Conservation (phyloP, 2,888 invertebrate genomes). For the Agriopis leucophaearia region DNA sequence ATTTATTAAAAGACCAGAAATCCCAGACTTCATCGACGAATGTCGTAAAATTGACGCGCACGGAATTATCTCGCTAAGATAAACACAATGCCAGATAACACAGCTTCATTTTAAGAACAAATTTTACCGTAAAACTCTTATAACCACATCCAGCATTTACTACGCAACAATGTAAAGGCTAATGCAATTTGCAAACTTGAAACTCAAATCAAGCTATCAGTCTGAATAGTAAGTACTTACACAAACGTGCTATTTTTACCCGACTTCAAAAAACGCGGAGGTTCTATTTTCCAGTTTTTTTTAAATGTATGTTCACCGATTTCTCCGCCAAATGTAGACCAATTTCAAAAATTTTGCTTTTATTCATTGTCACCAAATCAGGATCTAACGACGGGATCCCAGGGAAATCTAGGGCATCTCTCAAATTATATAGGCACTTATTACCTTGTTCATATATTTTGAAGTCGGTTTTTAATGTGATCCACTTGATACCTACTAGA, state of each 20-base stretch:
- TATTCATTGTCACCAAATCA: too few species aligned
- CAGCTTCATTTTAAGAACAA: slow-evolving; percentile 30
- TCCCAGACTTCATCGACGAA: slow-evolving; percentile 41
- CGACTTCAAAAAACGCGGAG: too few species aligned
- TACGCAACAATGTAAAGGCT: slow-evolving; percentile 13
- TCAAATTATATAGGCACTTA: too few species aligned
- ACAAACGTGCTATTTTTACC: slow-evolving; percentile 4
- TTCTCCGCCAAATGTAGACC: too few species aligned
- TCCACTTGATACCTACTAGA: background rate
- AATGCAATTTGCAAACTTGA: slow-evolving; percentile 16
- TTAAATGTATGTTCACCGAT: too few species aligned
- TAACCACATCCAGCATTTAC: slow-evolving; percentile 7
- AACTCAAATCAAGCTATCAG: slow-evolving; percentile 20
- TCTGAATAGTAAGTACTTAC: background rate
- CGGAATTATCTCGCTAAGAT: slow-evolving; percentile 41
- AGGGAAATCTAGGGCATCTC: too few species aligned
- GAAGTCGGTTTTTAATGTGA: too few species aligned
- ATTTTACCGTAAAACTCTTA: slow-evolving; percentile 25
- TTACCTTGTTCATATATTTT: too few species aligned
- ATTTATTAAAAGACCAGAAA: slow-evolving; percentile 38
- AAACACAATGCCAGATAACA: slow-evolving; percentile 36
- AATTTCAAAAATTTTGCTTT: too few species aligned
- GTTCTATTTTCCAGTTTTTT: too few species aligned
- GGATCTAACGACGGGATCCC: too few species aligned
- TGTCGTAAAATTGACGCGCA: slow-evolving; percentile 34